Evolutionary conservation across 37 sponge, comb jelly and placozoan genomes (phyloP).

Genomic region (Hexactinellida sp.): DNA sequence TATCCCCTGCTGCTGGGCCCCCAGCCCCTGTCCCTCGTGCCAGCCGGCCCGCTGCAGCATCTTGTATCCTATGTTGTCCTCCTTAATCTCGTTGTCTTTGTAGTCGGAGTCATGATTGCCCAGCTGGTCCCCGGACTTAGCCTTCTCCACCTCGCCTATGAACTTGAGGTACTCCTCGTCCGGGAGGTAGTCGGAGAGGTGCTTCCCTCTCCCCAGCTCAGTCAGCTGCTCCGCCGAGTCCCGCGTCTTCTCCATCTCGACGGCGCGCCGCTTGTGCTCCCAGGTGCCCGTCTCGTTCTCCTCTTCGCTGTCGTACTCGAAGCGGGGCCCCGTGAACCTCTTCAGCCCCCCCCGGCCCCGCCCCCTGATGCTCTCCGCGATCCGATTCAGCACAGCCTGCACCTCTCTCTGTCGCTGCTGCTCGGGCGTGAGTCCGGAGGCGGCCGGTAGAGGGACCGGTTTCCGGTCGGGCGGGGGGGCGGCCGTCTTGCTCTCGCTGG

Average conservation of each 20-base stretch:
- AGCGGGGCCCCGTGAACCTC: constrained; percentile 23
- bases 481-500: neutral
- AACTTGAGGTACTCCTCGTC: constrained; percentile 74
- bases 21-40: constrained; percentile 86
- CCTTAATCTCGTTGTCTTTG: constrained; percentile 49
- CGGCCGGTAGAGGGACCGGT: neutral
- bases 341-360: constrained; percentile 18
- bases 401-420: constrained; percentile 46
- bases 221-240: constrained; percentile 49
- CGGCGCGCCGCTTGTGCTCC: constrained; percentile 75
- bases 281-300: constrained; percentile 75
- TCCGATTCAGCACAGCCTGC: constrained; percentile 42
- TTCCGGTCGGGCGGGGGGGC: neutral
- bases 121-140: constrained; percentile 42
- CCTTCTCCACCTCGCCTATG: constrained; percentile 60
- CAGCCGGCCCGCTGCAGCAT: constrained; percentile 94
- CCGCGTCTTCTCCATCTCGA: constrained; percentile 65
- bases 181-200: constrained; percentile 90
- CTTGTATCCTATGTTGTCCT: constrained; percentile 83
- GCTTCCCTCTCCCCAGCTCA: constrained; percentile 58
- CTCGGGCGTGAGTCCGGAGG: constrained; percentile 23
- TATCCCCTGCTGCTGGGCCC: constrained; percentile 67
- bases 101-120: constrained; percentile 52
- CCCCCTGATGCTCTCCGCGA: constrained; percentile 18
- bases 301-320: constrained; percentile 95